These are phyloP conservation scores for Molothrus aeneus DNA, from an alignment of 2,797 vertebrate genomes.

Conservation along the genomic window DNA sequence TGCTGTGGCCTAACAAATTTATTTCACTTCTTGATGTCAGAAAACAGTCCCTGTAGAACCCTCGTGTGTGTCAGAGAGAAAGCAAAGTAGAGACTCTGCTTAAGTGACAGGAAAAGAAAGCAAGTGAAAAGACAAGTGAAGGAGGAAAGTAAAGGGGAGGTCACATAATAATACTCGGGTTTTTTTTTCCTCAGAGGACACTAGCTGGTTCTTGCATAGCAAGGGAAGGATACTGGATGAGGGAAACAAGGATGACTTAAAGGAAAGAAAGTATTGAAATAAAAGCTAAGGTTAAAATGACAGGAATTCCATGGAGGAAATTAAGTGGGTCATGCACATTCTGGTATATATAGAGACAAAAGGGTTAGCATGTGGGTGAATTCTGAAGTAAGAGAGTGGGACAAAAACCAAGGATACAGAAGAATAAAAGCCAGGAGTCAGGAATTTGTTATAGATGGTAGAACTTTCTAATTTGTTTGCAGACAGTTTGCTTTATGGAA, in stretches of 20 bases:
- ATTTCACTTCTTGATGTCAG: constrained; percentile 2
- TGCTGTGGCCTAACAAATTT: neutral
- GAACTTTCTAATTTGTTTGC: neutral
- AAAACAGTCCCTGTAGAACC: neutral
- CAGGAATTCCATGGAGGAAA: neutral
- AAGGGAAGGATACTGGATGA: neutral
- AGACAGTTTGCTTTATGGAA: neutral
- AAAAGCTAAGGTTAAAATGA: neutral
- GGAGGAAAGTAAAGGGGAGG: neutral
- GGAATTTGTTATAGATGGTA: neutral
- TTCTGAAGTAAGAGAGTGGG: neutral
- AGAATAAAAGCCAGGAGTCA: neutral
- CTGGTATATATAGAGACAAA: neutral
- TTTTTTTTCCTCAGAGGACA: neutral
- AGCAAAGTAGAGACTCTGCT: neutral
- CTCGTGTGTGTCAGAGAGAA: neutral
- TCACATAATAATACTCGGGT: neutral
- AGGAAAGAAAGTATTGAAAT: neutral
- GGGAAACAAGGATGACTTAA: neutral
- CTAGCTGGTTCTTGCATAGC: neutral
- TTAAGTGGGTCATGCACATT: neutral
- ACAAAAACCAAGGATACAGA: neutral
- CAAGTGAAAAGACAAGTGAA: neutral
- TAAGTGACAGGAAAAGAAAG: neutral
- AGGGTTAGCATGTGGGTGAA: neutral